phyloP scores from a whole-genome alignment of 2,113 vertebrate species.

The Pithys albifrons region DNA sequence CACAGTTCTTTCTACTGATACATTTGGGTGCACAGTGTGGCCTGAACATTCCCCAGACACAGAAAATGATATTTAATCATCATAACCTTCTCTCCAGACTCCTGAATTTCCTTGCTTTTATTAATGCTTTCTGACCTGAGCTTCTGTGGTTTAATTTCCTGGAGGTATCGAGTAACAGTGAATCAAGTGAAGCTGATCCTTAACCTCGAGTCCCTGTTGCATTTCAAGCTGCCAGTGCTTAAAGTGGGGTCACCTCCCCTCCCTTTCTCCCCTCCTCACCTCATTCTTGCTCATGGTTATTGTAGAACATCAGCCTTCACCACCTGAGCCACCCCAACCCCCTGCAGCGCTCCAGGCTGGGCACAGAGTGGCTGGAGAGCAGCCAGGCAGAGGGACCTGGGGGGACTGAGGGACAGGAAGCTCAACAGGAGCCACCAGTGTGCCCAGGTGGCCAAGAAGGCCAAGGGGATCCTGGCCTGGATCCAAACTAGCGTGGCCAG shows the following conservation, averaged over 20 bases:
- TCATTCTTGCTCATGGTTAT: background rate
- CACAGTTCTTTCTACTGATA: background rate
- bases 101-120: conserved; percentile 55
- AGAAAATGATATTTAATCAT: background rate
- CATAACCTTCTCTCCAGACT: background rate
- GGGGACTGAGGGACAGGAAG: too few relatives aligned
- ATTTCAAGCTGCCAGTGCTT: conserved; percentile 63
- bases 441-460: too few relatives aligned
- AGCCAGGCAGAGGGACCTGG: too few relatives aligned
- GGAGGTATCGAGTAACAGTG: conserved; percentile 71
- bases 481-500: too few relatives aligned
- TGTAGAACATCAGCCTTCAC: background rate
- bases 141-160: conserved; percentile 77
- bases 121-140: conserved; percentile 57
- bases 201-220: conserved; percentile 60
- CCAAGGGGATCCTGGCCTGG: too few relatives aligned
- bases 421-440: too few relatives aligned
- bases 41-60: background rate
- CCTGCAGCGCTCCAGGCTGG: too few relatives aligned
- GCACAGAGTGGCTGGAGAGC: too few relatives aligned
- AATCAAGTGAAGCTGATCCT: conserved; percentile 61
- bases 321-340: background rate
- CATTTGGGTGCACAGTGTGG: background rate
- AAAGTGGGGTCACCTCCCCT: conserved; percentile 43
- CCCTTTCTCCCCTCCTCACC: background rate